These are phyloP conservation scores for Hippoglossus hippoglossus DNA, from an alignment of 2,797 vertebrate genomes.

Conservation along the genomic window DNA sequence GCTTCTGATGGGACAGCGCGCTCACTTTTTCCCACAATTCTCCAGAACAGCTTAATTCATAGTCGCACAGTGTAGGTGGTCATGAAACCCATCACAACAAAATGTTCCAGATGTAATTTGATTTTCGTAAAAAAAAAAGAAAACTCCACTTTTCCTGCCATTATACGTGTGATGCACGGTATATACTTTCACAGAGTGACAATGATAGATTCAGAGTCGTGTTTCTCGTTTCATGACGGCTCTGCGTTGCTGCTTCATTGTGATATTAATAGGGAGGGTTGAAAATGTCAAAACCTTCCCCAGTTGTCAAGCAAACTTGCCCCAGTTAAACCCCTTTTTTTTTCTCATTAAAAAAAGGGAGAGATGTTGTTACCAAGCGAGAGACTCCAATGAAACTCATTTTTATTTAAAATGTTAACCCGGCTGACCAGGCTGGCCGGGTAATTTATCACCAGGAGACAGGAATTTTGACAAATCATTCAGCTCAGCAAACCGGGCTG, in stretches of 20 bases:
- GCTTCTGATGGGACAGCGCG: constrained; percentile 70
- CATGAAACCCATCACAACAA: constrained; percentile 62
- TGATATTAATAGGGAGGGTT: constrained; percentile 59
- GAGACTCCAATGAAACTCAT: constrained; percentile 83
- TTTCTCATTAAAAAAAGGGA: neutral
- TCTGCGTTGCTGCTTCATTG: constrained; percentile 33
- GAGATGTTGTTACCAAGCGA: constrained; percentile 67
- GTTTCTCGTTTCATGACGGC: constrained; percentile 46
- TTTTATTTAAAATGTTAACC: constrained; percentile 80
- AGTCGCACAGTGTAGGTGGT: constrained; percentile 67
- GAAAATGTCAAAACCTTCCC: constrained; percentile 65
- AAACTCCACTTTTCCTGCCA: constrained; percentile 40
- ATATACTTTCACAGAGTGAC: constrained; percentile 52
- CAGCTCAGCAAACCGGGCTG: constrained; percentile 92
- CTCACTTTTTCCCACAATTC: constrained; percentile 75
- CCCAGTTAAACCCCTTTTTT: constrained; percentile 42
- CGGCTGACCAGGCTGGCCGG: constrained; percentile 73
- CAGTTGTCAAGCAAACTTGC: constrained; percentile 59
- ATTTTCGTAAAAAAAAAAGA: constrained; percentile 61
- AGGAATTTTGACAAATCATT: constrained; percentile 96
- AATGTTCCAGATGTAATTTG: constrained; percentile 66
- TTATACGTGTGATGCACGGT: constrained; percentile 34
- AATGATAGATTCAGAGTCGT: constrained; percentile 56
- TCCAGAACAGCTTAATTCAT: constrained; percentile 60
- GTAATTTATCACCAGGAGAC: constrained; percentile 92